Evolutionary conservation across 2,797 vertebrate genomes (phyloP).

Genomic region (Channallabes apus): DNA sequence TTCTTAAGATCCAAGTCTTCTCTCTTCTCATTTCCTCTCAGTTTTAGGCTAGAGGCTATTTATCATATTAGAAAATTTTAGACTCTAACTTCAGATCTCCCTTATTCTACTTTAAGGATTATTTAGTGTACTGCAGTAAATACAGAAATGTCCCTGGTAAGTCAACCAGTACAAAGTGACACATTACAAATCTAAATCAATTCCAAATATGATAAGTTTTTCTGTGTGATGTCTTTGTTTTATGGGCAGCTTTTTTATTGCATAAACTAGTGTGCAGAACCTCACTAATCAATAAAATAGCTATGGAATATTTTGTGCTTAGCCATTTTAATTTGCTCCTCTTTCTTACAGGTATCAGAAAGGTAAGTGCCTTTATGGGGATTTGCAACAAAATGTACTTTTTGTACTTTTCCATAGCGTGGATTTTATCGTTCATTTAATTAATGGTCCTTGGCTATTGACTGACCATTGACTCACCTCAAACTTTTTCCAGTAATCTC

Average conservation of each 20-base stretch:
- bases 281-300: constrained; percentile 76
- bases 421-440: constrained; percentile 61
- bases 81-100: constrained; percentile 88
- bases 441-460: constrained; percentile 31
- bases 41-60: constrained; percentile 64
- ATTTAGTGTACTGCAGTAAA: constrained; percentile 88
- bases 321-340: constrained; percentile 65
- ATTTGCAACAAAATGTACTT: constrained; percentile 65
- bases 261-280: constrained; percentile 73
- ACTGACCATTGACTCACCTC: constrained; percentile 56
- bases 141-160: constrained; percentile 90
- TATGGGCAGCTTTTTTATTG: constrained; percentile 58
- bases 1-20: constrained; percentile 52
- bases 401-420: constrained; percentile 85
- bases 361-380: constrained; percentile 67
- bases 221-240: constrained; percentile 86
- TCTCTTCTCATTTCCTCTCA: constrained; percentile 68
- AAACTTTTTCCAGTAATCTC: constrained; percentile 6
- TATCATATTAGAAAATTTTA: constrained; percentile 84
- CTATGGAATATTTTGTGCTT: constrained; percentile 76
- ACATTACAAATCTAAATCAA: constrained; percentile 73
- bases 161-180: constrained; percentile 84
- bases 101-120: constrained; percentile 93
- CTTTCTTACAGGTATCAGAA: constrained; percentile 75
- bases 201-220: constrained; percentile 77